phyloP scores from a whole-genome alignment of 53 echinoderm and acorn worm genomes.

The Pentamera pediparva region DNA sequence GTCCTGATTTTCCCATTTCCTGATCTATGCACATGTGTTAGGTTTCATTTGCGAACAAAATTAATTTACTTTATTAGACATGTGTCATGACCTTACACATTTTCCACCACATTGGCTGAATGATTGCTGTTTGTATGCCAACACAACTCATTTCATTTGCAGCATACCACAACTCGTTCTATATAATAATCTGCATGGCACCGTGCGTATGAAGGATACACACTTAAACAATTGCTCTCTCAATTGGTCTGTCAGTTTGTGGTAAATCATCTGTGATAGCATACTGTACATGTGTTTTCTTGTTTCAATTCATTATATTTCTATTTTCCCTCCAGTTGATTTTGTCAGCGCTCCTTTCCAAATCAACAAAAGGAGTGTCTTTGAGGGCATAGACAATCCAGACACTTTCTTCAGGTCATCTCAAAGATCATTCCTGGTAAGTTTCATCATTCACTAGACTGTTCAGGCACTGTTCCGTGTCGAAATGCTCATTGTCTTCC shows the following conservation, averaged over 20 bases:
- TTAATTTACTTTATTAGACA: too few relatives aligned
- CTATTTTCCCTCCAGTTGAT: constrained; percentile 52
- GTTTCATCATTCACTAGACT: neutral
- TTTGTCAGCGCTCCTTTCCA: constrained; percentile 91
- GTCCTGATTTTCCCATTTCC: too few relatives aligned
- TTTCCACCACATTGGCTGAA: too few relatives aligned
- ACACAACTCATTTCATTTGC: too few relatives aligned
- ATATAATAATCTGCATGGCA: too few relatives aligned
- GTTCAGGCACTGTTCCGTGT: neutral
- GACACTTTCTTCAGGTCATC: constrained; percentile 89
- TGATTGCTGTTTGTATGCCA: too few relatives aligned
- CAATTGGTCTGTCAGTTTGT: neutral
- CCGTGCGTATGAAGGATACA: neutral
- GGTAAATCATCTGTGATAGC: too few relatives aligned
- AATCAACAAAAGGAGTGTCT: constrained; percentile 69
- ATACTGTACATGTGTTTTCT: neutral
- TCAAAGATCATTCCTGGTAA: constrained; percentile 71
- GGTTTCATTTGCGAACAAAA: too few relatives aligned
- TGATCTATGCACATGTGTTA: too few relatives aligned
- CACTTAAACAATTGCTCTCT: neutral
- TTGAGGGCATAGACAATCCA: constrained; percentile 74
- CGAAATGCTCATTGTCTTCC: neutral
- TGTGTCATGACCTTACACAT: too few relatives aligned
- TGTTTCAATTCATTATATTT: neutral
- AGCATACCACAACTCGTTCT: too few relatives aligned